phyloP scores from a whole-genome alignment of 2,888 invertebrate genomes.

The Heliothis peltigera region DNA sequence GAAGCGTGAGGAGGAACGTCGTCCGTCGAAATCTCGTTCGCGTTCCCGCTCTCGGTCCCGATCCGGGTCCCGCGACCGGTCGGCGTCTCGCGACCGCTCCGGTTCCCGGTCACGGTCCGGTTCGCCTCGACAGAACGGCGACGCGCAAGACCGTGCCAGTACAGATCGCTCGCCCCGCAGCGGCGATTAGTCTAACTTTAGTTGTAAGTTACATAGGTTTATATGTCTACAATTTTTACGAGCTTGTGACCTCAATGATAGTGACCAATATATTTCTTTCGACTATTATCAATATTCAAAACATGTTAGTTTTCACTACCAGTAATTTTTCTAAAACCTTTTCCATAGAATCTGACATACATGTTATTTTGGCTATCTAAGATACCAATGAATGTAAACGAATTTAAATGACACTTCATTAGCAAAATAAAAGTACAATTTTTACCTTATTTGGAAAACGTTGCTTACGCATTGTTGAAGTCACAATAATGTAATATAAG shows the following conservation, averaged over 20 bases:
- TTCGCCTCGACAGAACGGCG: conserved; percentile 84
- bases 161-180: conserved; percentile 85
- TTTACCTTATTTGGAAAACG: conserved; percentile 9
- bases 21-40: conserved; percentile 81
- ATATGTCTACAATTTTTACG: conserved; percentile 61
- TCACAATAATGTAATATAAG: conserved; percentile 66
- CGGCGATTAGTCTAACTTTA: conserved; percentile 74
- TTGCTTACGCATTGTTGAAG: conserved; percentile 46
- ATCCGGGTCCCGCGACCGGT: conserved; percentile 75
- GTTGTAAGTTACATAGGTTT: conserved; percentile 57
- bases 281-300: conserved; percentile 27
- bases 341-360: conserved; percentile 4
- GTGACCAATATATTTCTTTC: conserved; percentile 28
- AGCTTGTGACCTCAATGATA: conserved; percentile 68
- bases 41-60: conserved; percentile 76
- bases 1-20: conserved; percentile 82
- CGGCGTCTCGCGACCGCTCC: conserved; percentile 74
- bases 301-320: conserved; percentile 20
- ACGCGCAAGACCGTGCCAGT: conserved; percentile 75
- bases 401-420: conserved; percentile 34
- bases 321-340: conserved; percentile 13
- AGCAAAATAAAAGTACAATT: conserved; percentile 52
- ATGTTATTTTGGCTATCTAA: conserved; percentile 6
- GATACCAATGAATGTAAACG: conserved; percentile 21
- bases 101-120: conserved; percentile 75